Evolutionary conservation across 2,888 invertebrate genomes (phyloP), one percentile per base, ranked within the genome.

Genomic region (Maniola hyperantus): DNA sequence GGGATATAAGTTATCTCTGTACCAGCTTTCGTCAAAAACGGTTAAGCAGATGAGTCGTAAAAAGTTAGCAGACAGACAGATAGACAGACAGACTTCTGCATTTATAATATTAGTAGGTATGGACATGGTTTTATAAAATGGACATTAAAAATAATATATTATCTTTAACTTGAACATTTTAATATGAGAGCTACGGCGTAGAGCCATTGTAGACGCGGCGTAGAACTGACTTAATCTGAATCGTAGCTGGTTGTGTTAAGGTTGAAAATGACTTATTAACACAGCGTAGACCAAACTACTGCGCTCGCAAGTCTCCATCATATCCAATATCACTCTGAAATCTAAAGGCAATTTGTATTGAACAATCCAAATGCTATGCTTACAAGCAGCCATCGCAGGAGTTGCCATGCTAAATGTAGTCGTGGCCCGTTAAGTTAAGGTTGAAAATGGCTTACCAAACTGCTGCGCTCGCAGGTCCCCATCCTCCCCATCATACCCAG

Each of bases 251-350:
- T 15, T 5, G 26, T 26, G 26, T 26, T 26, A 26, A 26, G 4
- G 26, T 26, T 26, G 26, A 26, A 18, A 7, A 8, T 15, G 0
- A 15, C n/a, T 15, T 15, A n/a, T n/a, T 74, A 76, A 76, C 71
- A 73, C n/a, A 76, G 71, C 75, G 77, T 82, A 88, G 89, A 84
- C 85, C 85, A 65, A 85, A 85, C 77, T 89, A 88, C 81, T 89
- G 89, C 80, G 80, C 85, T 78, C n/a, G n/a, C 83, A 79, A 88
- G 95, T n/a, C n/a, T n/a, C n/a, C n/a, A n/a, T n/a, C n/a, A n/a
- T n/a, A n/a, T 94, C n/a, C n/a, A n/a, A n/a, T n/a, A n/a, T n/a
- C n/a, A n/a, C n/a, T n/a, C n/a, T n/a, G n/a, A n/a, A n/a, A n/a
- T n/a, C n/a, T n/a, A n/a, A n/a, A n/a, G n/a, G n/a, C n/a, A n/a